Conservation (phyloP, 2,888 invertebrate species). For the Ganaspis brasiliensis region DNA sequence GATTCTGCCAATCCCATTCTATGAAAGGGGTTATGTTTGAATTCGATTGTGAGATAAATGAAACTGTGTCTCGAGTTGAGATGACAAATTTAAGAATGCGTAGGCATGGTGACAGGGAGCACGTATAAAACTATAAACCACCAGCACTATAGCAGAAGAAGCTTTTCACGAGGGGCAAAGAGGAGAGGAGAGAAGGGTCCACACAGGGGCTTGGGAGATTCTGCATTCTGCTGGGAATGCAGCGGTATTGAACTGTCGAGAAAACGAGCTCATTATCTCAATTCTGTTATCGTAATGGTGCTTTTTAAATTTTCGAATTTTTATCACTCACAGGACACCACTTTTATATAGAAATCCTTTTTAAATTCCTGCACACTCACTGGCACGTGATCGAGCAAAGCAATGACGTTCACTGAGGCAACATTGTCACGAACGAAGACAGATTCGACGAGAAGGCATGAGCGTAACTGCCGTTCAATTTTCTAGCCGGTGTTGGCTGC, state of each 20-base stretch:
- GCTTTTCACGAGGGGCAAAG: not conserved
- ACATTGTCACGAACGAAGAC: conserved; percentile 40
- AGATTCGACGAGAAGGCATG: conserved; percentile 54
- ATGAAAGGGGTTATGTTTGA: too few relatives aligned
- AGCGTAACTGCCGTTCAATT: conserved; percentile 49
- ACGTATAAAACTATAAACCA: too few relatives aligned
- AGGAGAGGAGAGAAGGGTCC: conserved; percentile 17
- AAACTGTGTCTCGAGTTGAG: too few relatives aligned
- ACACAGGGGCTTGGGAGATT: conserved; percentile 1
- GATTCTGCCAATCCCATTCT: too few relatives aligned
- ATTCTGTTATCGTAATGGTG: not conserved
- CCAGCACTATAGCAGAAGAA: too few relatives aligned
- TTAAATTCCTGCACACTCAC: conserved; percentile 19
- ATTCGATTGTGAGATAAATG: not conserved
- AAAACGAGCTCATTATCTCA: not conserved
- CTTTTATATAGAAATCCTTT: conserved; percentile 5
- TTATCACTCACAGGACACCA: not conserved
- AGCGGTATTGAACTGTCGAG: not conserved
- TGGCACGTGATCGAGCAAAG: conserved; percentile 27
- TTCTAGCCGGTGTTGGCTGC: not conserved
- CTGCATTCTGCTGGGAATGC: conserved; percentile 21
- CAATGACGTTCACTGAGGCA: conserved; percentile 20
- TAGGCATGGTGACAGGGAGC: too few relatives aligned
- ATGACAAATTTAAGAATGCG: conserved; percentile 17
- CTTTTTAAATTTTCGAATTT: not conserved